Percentiles rank a stretch among this genome's conserved stretches.
Evolutionary conservation across 2,113 vertebrate genomes (phyloP).

Genomic region (Cryptotis parvus): DNA sequence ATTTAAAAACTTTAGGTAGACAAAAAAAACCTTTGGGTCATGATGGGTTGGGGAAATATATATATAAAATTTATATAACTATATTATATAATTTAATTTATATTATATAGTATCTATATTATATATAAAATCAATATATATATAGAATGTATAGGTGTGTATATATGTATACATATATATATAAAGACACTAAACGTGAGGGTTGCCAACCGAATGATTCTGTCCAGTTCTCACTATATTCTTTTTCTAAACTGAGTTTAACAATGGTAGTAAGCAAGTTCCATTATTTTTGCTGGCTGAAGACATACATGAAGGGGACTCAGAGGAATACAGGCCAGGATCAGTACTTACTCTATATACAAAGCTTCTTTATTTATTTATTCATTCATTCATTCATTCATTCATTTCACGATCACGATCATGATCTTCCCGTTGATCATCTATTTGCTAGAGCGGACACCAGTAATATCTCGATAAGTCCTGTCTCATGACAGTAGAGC

Average conservation of each 20-base stretch:
- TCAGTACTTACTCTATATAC: background rate
- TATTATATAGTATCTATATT: no score
- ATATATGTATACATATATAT: no score
- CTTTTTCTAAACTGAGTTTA: background rate
- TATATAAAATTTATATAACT: no score
- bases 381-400: no score
- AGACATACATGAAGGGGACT: background rate
- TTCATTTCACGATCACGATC: no score
- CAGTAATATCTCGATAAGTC: no score
- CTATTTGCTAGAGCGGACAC: no score
- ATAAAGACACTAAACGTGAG: background rate
- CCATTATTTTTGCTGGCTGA: background rate
- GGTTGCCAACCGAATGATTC: fast-evolving
- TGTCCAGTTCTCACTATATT: background rate
- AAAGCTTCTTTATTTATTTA: background rate
- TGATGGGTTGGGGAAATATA: background rate
- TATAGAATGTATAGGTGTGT: no score
- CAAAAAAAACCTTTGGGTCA: background rate
- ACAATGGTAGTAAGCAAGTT: background rate
- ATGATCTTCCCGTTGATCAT: no score
- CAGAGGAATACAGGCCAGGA: background rate
- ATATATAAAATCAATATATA: no score
- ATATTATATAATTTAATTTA: no score
- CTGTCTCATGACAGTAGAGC: no score
- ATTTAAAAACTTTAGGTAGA: background rate